Conservation (phyloP, 2,797 vertebrate genomes). For the Onychomys leucogaster region DNA sequence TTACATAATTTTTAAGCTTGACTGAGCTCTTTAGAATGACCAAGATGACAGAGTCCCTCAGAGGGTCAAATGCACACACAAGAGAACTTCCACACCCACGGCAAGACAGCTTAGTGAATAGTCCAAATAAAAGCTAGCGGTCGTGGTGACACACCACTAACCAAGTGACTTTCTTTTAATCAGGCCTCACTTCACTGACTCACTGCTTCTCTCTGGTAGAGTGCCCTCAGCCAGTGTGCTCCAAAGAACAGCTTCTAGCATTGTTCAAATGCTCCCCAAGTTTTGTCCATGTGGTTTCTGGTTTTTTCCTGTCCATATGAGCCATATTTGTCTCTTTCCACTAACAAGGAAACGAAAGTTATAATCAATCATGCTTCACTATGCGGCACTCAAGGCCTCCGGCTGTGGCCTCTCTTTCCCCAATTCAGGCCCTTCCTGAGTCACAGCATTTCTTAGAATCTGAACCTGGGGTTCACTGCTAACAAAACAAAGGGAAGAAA, state of each 20-base stretch:
- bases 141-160: neutral
- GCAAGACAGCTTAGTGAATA: neutral
- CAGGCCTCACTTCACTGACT: neutral
- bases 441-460: conserved; percentile 31
- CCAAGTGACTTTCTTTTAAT: neutral
- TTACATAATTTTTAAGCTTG: neutral
- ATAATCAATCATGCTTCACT: neutral
- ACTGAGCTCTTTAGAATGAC: neutral
- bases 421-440: neutral
- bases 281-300: neutral
- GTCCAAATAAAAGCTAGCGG: neutral
- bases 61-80: neutral
- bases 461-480: neutral
- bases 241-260: neutral
- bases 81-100: neutral
- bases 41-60: neutral
- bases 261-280: neutral
- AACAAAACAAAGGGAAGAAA: neutral
- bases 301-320: neutral
- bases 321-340: neutral
- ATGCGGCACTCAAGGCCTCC: neutral
- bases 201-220: neutral
- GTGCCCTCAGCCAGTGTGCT: neutral
- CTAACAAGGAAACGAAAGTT: neutral
- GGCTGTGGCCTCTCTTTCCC: neutral